A percentile compares a stretch with the other conserved stretches of the same genome.
Evolutionary conservation across 2,888 invertebrate species (phyloP).

Genomic region (Yponomeuta evonymella): DNA sequence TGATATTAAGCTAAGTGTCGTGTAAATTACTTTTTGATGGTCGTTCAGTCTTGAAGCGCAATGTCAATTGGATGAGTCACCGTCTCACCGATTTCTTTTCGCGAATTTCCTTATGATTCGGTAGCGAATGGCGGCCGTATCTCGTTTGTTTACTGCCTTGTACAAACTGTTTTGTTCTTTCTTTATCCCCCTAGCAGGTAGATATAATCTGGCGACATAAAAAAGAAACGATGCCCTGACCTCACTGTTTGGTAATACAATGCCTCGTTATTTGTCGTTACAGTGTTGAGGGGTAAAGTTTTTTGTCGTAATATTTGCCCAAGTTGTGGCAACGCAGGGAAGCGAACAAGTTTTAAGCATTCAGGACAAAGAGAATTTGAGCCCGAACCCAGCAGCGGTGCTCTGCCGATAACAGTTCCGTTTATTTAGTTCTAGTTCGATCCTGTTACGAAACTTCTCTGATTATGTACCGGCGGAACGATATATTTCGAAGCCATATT

Average conservation of each 20-base stretch:
- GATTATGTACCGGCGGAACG: not conserved
- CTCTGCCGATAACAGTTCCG: not conserved
- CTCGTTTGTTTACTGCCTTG: not conserved
- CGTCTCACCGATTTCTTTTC: not conserved
- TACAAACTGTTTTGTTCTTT: conserved; percentile 2
- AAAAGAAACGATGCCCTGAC: not conserved
- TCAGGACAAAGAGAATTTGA: not conserved
- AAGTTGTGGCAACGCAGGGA: not conserved
- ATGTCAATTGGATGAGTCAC: not conserved
- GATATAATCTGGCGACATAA: not conserved
- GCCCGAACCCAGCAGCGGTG: not conserved
- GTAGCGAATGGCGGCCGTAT: not conserved
- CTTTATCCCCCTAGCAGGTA: not conserved
- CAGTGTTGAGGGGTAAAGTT: not conserved
- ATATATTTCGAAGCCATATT: not conserved
- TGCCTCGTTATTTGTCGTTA: not conserved
- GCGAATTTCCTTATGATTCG: not conserved
- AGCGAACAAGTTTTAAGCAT: not conserved
- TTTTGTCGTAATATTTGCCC: not conserved
- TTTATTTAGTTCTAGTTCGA: conserved; percentile 1
- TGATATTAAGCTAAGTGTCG: not conserved
- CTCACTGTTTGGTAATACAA: not conserved
- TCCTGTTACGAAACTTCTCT: not conserved
- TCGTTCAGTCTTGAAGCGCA: not conserved
- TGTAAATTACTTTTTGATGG: not conserved